Evolutionary conservation across 2,113 vertebrate species (phyloP).

Genomic region (Sinocyclocheilus maitianheensis): DNA sequence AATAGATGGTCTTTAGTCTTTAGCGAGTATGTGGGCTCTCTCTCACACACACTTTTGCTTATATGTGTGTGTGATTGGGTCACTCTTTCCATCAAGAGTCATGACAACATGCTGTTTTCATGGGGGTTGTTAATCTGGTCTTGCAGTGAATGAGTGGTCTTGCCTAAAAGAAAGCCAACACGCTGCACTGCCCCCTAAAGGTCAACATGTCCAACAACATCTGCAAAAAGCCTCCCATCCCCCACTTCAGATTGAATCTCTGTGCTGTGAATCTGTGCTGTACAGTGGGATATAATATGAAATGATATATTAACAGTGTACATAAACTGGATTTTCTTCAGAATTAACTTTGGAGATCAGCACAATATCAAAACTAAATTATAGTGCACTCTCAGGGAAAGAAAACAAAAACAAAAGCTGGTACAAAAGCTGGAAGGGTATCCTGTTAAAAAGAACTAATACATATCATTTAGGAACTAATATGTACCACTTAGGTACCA

Average conservation of each 20-base stretch:
- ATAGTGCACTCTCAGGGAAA: background rate
- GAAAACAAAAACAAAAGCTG: too few relatives aligned
- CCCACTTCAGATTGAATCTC: conserved; percentile 25
- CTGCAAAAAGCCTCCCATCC: conserved; percentile 31
- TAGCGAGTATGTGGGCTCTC: conserved; percentile 30
- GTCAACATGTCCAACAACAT: conserved; percentile 33
- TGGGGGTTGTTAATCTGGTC: conserved; percentile 57
- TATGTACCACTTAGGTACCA: too few relatives aligned
- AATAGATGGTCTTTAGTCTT: conserved; percentile 36
- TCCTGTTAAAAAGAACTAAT: too few relatives aligned
- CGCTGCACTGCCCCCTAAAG: conserved; percentile 61
- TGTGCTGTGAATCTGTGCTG: background rate
- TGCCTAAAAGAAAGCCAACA: conserved; percentile 51
- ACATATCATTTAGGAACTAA: too few relatives aligned
- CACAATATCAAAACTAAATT: background rate
- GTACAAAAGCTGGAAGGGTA: too few relatives aligned
- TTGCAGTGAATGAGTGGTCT: conserved; percentile 47
- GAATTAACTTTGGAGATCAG: background rate
- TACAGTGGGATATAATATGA: background rate
- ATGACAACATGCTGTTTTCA: conserved; percentile 49
- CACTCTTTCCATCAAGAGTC: conserved; percentile 53
- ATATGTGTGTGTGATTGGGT: background rate
- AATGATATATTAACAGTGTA: background rate
- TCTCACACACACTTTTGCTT: background rate
- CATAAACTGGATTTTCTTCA: background rate